A percentile compares a stretch with the other conserved stretches of the same genome.
Conservation (phyloP, 2,113 vertebrate species). For the Zosterops japonicus region DNA sequence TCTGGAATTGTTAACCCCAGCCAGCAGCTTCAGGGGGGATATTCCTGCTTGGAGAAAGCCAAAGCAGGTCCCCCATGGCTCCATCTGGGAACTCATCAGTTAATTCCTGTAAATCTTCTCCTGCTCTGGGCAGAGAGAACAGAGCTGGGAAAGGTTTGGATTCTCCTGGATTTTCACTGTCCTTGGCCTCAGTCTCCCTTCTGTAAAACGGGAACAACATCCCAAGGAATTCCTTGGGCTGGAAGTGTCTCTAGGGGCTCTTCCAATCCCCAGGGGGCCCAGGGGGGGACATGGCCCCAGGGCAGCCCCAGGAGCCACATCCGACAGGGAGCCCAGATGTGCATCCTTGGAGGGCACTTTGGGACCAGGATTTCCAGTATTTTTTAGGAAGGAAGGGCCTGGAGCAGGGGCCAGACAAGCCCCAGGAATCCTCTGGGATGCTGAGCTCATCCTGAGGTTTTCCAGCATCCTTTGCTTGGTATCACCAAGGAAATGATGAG, state of each 20-base stretch:
- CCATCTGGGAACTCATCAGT: neutral
- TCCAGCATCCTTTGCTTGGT: neutral
- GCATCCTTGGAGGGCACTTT: rapidly evolving
- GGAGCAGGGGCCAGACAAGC: neutral
- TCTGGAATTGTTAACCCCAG: neutral
- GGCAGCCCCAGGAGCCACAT: neutral
- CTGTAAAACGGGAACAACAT: rapidly evolving
- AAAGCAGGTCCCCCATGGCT: neutral
- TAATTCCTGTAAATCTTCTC: neutral
- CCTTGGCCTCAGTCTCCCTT: neutral
- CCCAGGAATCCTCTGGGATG: neutral
- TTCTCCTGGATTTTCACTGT: rapidly evolving
- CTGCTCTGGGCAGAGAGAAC: neutral
- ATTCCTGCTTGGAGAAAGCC: neutral
- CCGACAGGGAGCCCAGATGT: neutral
- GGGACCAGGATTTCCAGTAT: rapidly evolving
- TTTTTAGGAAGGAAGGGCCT: neutral
- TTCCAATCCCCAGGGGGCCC: no score
- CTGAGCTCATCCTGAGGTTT: neutral
- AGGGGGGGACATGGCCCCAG: rapidly evolving
- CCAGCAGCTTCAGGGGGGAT: neutral
- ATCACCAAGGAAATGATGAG: neutral
- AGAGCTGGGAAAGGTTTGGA: neutral
- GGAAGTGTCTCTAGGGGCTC: neutral
- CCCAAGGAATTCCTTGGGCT: neutral